These are phyloP conservation scores for Heliconius congener DNA, from an alignment of 1,140 invertebrate species.

Conservation along the genomic window DNA sequence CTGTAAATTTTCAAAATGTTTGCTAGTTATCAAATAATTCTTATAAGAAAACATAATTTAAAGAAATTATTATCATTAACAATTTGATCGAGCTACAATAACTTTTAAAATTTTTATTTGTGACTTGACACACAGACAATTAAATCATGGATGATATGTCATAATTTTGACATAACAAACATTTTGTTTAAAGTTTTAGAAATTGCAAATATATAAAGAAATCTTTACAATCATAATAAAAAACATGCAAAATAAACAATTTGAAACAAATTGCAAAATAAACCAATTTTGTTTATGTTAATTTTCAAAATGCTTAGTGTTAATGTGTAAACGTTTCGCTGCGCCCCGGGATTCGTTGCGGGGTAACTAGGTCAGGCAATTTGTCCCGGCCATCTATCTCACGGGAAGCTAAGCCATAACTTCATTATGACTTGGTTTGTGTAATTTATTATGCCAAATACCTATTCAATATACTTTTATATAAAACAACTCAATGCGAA, in stretches of 20 bases:
- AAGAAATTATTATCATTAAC: no score
- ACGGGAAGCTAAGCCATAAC: slow-evolving; percentile 19
- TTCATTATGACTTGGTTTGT: slow-evolving; percentile 15
- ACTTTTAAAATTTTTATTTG: no score
- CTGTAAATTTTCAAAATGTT: no score
- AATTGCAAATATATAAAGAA: background rate
- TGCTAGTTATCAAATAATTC: no score
- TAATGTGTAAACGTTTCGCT: slow-evolving; percentile 5
- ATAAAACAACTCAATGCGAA: background rate
- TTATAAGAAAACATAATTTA: no score
- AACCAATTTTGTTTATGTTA: background rate
- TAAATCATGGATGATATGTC: no score
- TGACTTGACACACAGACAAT: no score
- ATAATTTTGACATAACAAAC: no score
- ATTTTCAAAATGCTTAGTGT: background rate
- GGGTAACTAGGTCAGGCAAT: slow-evolving; percentile 33
- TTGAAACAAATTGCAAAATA: slow-evolving; percentile 2
- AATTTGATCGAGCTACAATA: no score
- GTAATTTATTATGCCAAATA: background rate
- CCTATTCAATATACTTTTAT: background rate
- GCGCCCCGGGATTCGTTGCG: slow-evolving; percentile 21
- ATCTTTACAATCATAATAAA: background rate
- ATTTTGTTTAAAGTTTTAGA: background rate
- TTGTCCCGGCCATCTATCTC: slow-evolving; percentile 33
- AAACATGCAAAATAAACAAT: background rate